Conservation (phyloP, 92 coral and sea anemone genomes). For the Phymanthus crucifer region DNA sequence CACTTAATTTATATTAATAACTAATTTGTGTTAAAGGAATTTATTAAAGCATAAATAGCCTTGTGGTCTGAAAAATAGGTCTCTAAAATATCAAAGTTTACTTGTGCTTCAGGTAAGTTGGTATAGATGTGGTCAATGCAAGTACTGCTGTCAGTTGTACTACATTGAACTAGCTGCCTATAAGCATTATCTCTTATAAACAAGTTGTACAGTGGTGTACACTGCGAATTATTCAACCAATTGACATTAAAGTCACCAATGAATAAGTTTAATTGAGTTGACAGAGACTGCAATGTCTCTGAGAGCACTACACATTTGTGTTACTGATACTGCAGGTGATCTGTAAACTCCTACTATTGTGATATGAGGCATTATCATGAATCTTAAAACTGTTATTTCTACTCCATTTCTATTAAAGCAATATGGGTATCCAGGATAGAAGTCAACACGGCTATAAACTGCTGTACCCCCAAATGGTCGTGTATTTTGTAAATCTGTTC, state of each 20-base stretch:
- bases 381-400: neutral
- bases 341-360: neutral
- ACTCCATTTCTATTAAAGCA: too few species aligned
- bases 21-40: conserved; percentile 25
- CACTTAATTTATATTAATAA: neutral
- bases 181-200: neutral
- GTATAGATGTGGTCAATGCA: conserved; percentile 11
- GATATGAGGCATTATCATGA: neutral
- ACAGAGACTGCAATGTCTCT: too few species aligned
- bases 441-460: neutral
- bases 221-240: neutral
- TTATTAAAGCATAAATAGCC: conserved; percentile 53
- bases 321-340: too few species aligned
- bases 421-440: neutral
- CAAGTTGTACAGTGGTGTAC: conserved; percentile 1
- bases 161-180: neutral
- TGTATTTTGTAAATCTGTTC: neutral
- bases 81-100: conserved; percentile 3
- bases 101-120: neutral
- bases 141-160: conserved; percentile 10
- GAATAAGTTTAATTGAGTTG: too few species aligned
- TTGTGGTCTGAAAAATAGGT: conserved; percentile 55
- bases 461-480: neutral
- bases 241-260: neutral
- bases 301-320: too few species aligned